Conservation (phyloP, 1,140 invertebrate genomes). For the Drosophila melanogaster region DNA sequence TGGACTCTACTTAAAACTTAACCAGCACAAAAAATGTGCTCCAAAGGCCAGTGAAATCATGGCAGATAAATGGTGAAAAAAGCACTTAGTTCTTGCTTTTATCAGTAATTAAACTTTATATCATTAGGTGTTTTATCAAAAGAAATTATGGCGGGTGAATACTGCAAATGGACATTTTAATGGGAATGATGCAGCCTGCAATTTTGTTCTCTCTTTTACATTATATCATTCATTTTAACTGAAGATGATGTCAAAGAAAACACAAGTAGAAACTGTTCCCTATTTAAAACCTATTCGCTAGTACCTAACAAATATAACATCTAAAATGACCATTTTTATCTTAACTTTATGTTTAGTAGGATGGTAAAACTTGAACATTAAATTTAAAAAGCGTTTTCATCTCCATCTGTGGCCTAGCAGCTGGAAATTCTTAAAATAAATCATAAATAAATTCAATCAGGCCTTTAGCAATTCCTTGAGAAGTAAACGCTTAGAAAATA, state of each 20-base stretch:
- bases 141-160: background rate
- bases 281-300: no score
- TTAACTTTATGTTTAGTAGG: no score
- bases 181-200: background rate
- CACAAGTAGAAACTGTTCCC: no score
- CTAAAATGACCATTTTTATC: no score
- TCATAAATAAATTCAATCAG: slow-evolving; percentile 3
- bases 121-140: slow-evolving; percentile 5
- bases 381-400: background rate
- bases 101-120: slow-evolving; percentile 42
- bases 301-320: no score
- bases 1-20: slow-evolving; percentile 9
- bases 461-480: background rate
- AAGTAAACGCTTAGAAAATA: slow-evolving; percentile 21
- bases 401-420: no score
- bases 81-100: slow-evolving; percentile 31
- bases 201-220: background rate
- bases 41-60: slow-evolving; percentile 9
- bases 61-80: slow-evolving; percentile 26
- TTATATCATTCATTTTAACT: no score
- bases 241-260: background rate
- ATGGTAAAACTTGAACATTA: no score
- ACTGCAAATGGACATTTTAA: background rate
- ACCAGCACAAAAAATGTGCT: slow-evolving; percentile 7
- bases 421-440: no score